A percentile compares a stretch with the other conserved stretches of the same genome.
Conservation (phyloP, 1,140 invertebrate genomes). For the Oedothorax gibbosus region DNA sequence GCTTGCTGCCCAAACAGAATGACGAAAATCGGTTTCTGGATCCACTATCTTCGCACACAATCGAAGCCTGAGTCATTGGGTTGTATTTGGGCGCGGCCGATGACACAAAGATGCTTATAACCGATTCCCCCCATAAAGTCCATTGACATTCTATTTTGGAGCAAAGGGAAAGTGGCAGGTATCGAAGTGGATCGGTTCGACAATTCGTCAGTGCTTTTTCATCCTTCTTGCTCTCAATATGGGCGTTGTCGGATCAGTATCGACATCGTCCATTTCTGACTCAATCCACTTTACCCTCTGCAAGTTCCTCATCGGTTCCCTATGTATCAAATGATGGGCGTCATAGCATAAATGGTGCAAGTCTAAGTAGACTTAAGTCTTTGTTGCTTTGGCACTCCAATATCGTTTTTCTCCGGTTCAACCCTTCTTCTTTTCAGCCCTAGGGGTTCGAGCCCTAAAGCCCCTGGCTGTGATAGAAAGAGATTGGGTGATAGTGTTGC, state of each 20-base stretch:
- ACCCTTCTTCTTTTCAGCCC: too few relatives aligned
- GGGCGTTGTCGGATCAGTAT: not conserved
- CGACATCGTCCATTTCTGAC: too few relatives aligned
- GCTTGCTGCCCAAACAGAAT: not conserved
- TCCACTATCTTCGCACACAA: slow-evolving; percentile 39
- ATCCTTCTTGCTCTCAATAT: slow-evolving; percentile 19
- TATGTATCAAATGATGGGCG: too few relatives aligned
- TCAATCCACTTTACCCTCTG: too few relatives aligned
- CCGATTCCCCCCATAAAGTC: slow-evolving; percentile 32
- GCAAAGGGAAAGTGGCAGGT: slow-evolving; percentile 45
- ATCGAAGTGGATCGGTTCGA: slow-evolving; percentile 37
- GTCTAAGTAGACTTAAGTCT: too few relatives aligned
- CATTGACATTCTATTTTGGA: slow-evolving; percentile 53
- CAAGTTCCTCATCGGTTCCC: too few relatives aligned
- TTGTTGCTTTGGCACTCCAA: too few relatives aligned
- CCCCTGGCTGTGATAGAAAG: too few relatives aligned
- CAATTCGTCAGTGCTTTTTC: slow-evolving; percentile 27
- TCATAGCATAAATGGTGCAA: too few relatives aligned
- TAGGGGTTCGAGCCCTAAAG: too few relatives aligned
- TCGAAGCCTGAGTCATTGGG: slow-evolving; percentile 30
- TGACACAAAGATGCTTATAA: slow-evolving; percentile 49
- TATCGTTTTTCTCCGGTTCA: too few relatives aligned
- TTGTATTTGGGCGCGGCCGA: slow-evolving; percentile 37
- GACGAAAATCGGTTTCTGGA: slow-evolving; percentile 22
- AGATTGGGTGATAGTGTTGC: too few relatives aligned